Percentiles rank a stretch among this genome's conserved stretches.
phyloP scores from a whole-genome alignment of 1,140 invertebrate species.

The Macrosteles quadrilineatus region DNA sequence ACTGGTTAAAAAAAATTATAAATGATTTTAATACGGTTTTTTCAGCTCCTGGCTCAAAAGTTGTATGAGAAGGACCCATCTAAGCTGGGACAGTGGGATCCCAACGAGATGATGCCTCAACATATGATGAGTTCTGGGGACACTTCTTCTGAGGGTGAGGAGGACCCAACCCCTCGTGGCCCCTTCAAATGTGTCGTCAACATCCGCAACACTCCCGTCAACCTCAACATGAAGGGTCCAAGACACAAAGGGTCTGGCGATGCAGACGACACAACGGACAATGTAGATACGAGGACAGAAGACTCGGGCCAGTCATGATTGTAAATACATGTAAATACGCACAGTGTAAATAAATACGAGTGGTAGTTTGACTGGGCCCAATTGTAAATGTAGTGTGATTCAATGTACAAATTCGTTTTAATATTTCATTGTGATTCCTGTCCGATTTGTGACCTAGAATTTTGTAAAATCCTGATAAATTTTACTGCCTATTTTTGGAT shows the following conservation, averaged over 20 bases:
- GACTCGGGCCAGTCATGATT: background rate
- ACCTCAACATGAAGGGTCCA: background rate
- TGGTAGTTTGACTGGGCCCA: constrained; percentile 8
- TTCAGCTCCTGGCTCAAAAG: constrained; percentile 75
- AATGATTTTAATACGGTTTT: too few relatives aligned
- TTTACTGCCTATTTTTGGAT: constrained; percentile 29
- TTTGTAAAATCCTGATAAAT: constrained; percentile 19
- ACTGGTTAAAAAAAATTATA: too few relatives aligned
- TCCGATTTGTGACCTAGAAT: background rate
- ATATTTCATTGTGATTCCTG: constrained; percentile 11
- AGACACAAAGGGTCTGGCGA: background rate
- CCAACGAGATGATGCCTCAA: constrained; percentile 25
- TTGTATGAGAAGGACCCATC: constrained; percentile 80
- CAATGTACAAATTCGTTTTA: constrained; percentile 24
- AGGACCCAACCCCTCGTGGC: background rate
- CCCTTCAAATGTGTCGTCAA: constrained; percentile 22
- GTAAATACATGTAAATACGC: background rate
- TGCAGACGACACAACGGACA: background rate
- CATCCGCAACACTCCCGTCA: background rate
- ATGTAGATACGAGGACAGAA: background rate
- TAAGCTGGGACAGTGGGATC: constrained; percentile 65
- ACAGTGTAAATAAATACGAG: background rate
- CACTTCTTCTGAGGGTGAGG: constrained; percentile 28
- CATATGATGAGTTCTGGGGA: constrained; percentile 21
- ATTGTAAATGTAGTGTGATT: constrained; percentile 29